Evolutionary conservation across 2,113 vertebrate genomes (phyloP).

Genomic region (Crotalus helleri): DNA sequence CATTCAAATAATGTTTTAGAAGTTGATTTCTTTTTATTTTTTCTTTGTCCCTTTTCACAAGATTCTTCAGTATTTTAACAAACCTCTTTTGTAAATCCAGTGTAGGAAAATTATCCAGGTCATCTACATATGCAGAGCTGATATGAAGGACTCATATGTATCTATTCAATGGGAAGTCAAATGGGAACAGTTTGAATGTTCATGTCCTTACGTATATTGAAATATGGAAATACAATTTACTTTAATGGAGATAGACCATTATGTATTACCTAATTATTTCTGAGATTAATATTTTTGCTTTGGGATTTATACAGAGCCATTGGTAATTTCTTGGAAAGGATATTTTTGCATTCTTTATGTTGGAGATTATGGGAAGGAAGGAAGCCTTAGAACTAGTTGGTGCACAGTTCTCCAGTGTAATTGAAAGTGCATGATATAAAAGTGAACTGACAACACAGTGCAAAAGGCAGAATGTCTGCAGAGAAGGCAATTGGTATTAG

Average conservation of each 20-base stretch:
- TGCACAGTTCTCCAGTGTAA: not conserved
- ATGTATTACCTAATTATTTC: not conserved
- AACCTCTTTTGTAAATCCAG: too few relatives aligned
- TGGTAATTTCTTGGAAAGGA: conserved; percentile 29
- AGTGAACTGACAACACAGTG: conserved; percentile 7
- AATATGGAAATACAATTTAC: not conserved
- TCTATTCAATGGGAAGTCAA: too few relatives aligned
- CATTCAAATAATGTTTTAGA: too few relatives aligned
- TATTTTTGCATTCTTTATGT: conserved; percentile 8
- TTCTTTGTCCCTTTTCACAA: too few relatives aligned
- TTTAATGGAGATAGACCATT: not conserved
- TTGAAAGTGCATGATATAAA: conserved; percentile 41
- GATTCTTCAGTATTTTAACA: too few relatives aligned
- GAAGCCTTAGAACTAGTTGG: conserved; percentile 9
- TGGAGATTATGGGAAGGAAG: not conserved
- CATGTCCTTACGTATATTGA: not conserved
- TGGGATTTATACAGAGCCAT: not conserved
- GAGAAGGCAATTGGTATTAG: not conserved
- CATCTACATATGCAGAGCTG: not conserved
- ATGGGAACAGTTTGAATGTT: too few relatives aligned
- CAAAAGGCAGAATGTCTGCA: conserved; percentile 2
- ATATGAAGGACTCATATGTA: not conserved
- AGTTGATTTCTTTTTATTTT: too few relatives aligned
- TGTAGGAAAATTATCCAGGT: too few relatives aligned
- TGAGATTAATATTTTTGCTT: not conserved